A percentile compares a stretch with the other conserved stretches of the same genome.
Conservation (phyloP, 2,888 invertebrate genomes). For the Lasioglossum leucozonium region DNA sequence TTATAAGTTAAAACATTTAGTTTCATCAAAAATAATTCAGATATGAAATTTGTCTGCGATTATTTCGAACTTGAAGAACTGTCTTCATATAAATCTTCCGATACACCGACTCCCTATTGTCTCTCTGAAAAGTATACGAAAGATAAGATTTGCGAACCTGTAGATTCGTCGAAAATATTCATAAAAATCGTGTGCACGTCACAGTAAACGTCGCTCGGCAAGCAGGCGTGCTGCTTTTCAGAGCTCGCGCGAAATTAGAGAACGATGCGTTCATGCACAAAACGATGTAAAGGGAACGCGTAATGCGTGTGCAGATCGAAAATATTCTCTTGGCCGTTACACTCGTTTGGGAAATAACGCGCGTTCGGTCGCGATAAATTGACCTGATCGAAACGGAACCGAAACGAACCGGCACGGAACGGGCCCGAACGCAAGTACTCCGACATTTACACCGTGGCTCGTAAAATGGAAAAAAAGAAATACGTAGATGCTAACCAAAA, state of each 20-base stretch:
- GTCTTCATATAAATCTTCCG: too few species aligned
- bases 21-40: too few species aligned
- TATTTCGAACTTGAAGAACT: too few species aligned
- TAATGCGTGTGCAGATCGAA: constrained; percentile 45
- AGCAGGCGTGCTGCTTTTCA: constrained; percentile 9
- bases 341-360: constrained; percentile 40
- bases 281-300: constrained; percentile 53
- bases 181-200: constrained; percentile 16
- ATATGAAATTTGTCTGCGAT: too few species aligned
- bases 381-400: constrained; percentile 48
- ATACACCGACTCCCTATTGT: too few species aligned
- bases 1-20: too few species aligned
- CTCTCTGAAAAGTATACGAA: too few species aligned
- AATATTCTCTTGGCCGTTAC: constrained; percentile 26
- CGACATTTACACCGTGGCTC: background rate
- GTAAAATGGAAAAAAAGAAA: constrained; percentile 1
- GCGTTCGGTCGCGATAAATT: constrained; percentile 43
- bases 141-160: background rate
- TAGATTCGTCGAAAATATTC: constrained; percentile 8
- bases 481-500: background rate
- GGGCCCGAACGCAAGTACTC: constrained; percentile 5
- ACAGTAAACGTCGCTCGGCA: constrained; percentile 6
- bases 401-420: background rate
- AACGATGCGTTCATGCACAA: constrained; percentile 28
- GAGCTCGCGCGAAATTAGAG: constrained; percentile 47